Conservation (phyloP, 2,888 invertebrate genomes). For the Busseola fusca region DNA sequence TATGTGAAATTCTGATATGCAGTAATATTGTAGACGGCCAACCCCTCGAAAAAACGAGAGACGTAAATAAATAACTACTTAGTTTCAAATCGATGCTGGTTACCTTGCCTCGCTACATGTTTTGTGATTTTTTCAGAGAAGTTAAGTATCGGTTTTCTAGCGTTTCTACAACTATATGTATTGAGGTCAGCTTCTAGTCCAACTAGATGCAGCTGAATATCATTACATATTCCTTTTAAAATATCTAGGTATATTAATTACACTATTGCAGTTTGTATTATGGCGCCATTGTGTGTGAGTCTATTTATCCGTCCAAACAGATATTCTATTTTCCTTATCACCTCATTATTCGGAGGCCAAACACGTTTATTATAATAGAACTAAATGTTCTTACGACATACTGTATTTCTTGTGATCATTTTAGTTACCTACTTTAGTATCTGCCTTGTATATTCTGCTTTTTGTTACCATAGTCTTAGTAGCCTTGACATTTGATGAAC, state of each 20-base stretch:
- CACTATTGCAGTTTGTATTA: background rate
- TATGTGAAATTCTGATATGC: background rate
- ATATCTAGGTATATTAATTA: background rate
- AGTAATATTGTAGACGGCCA: background rate
- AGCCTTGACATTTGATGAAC: slow-evolving; percentile 60
- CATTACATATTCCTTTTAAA: slow-evolving; percentile 12
- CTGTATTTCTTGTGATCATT: slow-evolving; percentile 16
- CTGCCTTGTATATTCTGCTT: slow-evolving; percentile 10
- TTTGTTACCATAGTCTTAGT: slow-evolving; percentile 24
- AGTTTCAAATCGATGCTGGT: slow-evolving; percentile 16
- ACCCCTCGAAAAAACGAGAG: background rate
- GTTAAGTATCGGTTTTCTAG: slow-evolving; percentile 6
- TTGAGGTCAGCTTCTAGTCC: slow-evolving; percentile 14
- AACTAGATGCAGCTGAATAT: slow-evolving; percentile 33
- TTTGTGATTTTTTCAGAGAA: background rate
- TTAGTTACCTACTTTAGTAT: slow-evolving; percentile 7
- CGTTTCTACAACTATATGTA: background rate
- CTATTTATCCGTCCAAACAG: background rate
- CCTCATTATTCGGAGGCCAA: slow-evolving; percentile 32
- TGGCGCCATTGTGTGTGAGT: slow-evolving; percentile 4
- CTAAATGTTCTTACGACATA: slow-evolving; percentile 9
- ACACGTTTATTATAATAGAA: slow-evolving; percentile 19
- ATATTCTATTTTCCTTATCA: slow-evolving; percentile 43
- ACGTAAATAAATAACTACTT: slow-evolving; percentile 15
- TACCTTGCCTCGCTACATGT: background rate